Conservation (phyloP, 92 coral and sea anemone genomes). For the Epizoanthus illoricatus region DNA sequence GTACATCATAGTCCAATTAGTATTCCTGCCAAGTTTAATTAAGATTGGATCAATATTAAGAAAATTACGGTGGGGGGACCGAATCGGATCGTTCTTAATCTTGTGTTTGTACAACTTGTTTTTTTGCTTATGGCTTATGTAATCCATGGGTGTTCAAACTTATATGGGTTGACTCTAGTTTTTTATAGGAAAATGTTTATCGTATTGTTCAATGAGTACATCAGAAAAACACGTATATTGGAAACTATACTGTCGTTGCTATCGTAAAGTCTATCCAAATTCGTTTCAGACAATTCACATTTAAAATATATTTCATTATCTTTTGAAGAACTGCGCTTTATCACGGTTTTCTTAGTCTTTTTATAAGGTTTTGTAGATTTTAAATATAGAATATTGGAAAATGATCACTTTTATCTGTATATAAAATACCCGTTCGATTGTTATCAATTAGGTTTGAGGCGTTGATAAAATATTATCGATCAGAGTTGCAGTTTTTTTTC, state of each 20-base stretch:
- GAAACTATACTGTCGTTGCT: not conserved
- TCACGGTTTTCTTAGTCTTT: not conserved
- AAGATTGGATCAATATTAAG: no score
- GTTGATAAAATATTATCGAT: not conserved
- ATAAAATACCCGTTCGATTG: no score
- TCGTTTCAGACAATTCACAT: not conserved
- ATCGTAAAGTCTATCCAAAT: not conserved
- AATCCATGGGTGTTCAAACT: not conserved
- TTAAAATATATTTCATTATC: not conserved
- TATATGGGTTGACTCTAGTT: not conserved
- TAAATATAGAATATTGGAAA: not conserved
- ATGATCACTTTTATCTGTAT: not conserved
- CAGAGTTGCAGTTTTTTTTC: not conserved
- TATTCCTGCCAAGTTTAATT: no score
- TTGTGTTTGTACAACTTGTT: not conserved
- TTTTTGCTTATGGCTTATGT: not conserved
- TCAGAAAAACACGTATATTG: not conserved
- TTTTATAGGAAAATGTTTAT: slow-evolving; percentile 1
- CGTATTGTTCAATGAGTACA: not conserved
- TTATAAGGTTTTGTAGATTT: not conserved
- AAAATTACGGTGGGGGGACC: no score
- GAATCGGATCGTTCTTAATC: no score
- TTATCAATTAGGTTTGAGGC: not conserved
- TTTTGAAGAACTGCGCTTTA: not conserved
- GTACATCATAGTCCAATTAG: no score